A percentile compares a stretch with the other conserved stretches of the same genome.
phyloP scores from a whole-genome alignment of 2,797 vertebrate genomes.

The Myotis vivesi region DNA sequence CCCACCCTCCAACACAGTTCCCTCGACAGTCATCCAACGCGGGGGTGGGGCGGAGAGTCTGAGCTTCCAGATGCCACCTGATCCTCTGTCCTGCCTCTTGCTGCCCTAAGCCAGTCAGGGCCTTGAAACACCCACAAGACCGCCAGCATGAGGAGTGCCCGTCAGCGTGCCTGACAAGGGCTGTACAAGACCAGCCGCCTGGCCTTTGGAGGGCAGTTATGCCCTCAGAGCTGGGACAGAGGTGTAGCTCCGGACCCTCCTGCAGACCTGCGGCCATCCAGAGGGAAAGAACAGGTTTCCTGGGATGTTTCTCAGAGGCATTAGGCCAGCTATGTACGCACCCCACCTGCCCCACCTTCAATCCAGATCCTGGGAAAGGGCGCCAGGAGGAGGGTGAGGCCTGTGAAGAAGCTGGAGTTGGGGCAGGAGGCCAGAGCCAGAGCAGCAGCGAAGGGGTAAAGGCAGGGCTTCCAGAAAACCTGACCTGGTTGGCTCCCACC shows the following conservation, averaged over 20 bases:
- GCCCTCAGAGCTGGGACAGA: slow-evolving; percentile 39
- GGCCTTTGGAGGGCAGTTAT: not conserved
- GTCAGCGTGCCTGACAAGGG: not conserved
- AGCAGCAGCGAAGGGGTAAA: not conserved
- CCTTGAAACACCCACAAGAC: not conserved
- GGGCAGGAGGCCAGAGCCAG: not conserved
- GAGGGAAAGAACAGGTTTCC: slow-evolving; percentile 35
- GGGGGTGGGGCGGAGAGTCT: not conserved
- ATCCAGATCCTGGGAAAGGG: not conserved
- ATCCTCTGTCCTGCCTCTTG: not conserved
- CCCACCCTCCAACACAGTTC: not conserved
- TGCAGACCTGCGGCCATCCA: not conserved
- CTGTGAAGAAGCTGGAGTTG: not conserved
- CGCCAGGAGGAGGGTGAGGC: not conserved
- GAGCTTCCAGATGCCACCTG: not conserved
- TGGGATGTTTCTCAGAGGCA: slow-evolving; percentile 51
- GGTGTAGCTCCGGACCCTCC: slow-evolving; percentile 27
- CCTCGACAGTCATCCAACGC: not conserved
- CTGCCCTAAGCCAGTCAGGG: not conserved
- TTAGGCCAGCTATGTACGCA: slow-evolving; percentile 39
- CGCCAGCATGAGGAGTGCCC: accelerated
- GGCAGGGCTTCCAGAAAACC: not conserved
- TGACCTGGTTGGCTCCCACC: not conserved
- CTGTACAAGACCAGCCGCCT: not conserved
- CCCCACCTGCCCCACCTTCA: not conserved